Percentiles rank a stretch among this genome's conserved stretches.
Evolutionary conservation across 2,113 vertebrate species (phyloP).

Genomic region (Grallaria varia): DNA sequence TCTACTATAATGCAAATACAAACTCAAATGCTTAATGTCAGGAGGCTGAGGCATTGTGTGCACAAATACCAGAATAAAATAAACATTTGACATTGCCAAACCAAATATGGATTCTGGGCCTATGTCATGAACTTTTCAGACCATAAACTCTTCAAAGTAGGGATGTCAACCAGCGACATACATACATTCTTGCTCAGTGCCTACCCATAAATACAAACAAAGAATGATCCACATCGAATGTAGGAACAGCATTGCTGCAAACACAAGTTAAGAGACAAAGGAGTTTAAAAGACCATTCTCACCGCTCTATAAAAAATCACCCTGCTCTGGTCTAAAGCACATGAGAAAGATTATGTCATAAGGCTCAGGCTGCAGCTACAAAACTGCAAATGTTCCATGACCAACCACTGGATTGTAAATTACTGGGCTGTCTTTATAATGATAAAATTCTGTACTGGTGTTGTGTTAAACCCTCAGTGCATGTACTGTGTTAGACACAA

Average conservation of each 20-base stretch:
- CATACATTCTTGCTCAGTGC: background rate
- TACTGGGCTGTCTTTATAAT: background rate
- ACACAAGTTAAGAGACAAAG: background rate
- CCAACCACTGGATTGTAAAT: background rate
- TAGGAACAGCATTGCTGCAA: background rate
- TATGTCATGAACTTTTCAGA: background rate
- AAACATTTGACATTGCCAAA: background rate
- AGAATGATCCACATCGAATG: background rate
- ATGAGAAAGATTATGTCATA: rapidly evolving
- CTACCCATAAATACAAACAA: background rate
- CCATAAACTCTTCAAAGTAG: background rate
- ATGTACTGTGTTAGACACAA: background rate
- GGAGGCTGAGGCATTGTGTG: background rate
- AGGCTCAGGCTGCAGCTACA: background rate
- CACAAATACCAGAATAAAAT: background rate
- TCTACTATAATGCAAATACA: background rate
- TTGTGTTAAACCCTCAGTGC: background rate
- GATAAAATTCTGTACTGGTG: background rate
- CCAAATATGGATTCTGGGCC: background rate
- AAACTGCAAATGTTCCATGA: background rate
- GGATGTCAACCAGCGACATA: background rate
- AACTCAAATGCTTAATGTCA: background rate
- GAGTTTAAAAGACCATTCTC: background rate
- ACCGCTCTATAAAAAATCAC: background rate
- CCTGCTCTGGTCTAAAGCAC: background rate